phyloP scores from a whole-genome alignment of 2,113 vertebrate species.

The Machaerirhynchus nigripectus region DNA sequence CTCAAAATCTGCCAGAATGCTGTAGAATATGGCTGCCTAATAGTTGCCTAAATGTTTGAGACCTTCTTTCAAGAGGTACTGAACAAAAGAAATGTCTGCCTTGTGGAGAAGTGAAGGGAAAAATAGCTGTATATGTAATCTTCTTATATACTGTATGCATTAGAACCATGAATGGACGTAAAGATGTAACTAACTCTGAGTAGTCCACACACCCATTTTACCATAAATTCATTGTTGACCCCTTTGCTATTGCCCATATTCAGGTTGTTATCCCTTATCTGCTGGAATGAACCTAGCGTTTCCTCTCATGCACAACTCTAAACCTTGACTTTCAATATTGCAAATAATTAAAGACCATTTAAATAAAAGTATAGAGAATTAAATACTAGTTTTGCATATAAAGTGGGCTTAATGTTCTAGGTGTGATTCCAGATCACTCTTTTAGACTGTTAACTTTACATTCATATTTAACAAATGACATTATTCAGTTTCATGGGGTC shows the following conservation, averaged over 20 bases:
- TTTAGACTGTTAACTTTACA: slow-evolving; percentile 60
- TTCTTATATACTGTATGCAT: not conserved
- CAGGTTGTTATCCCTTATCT: not conserved
- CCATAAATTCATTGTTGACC: not conserved
- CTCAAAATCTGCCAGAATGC: not conserved
- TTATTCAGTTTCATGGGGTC: slow-evolving; percentile 76
- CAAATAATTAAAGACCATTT: slow-evolving; percentile 61
- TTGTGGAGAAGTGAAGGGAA: not conserved
- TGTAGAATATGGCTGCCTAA: not conserved
- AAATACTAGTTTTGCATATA: slow-evolving; percentile 62
- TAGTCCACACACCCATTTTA: not conserved
- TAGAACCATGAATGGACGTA: not conserved
- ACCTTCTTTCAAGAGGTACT: not conserved
- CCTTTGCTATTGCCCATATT: not conserved
- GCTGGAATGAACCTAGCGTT: not conserved
- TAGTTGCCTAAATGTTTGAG: not conserved
- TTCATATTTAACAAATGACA: slow-evolving; percentile 73
- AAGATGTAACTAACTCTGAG: not conserved
- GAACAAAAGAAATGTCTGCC: not conserved
- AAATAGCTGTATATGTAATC: not conserved
- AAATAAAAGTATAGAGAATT: slow-evolving; percentile 59
- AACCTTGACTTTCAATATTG: slow-evolving; percentile 22
- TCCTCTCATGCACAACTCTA: slow-evolving; percentile 16
- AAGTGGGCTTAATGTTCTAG: slow-evolving; percentile 55
- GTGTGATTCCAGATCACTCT: slow-evolving; percentile 54